These are phyloP conservation scores for Cantharis nigra DNA, from an alignment of 2,888 invertebrate genomes.

Conservation along the genomic window DNA sequence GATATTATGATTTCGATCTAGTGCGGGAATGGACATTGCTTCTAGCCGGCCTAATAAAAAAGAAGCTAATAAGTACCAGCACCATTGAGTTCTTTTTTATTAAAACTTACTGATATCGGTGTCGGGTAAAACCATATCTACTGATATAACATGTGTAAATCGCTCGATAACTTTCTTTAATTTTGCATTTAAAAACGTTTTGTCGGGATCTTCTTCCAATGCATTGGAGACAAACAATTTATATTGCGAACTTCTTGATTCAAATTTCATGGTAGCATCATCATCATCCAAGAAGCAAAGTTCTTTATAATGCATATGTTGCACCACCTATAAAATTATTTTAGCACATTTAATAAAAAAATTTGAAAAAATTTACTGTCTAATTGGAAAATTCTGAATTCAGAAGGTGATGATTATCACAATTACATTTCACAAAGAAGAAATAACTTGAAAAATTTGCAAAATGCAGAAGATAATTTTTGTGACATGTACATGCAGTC, in stretches of 20 bases:
- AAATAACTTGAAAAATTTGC: too few species aligned
- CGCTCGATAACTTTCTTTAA: slow-evolving; percentile 61
- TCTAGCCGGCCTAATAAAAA: slow-evolving; percentile 56
- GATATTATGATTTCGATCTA: slow-evolving; percentile 50
- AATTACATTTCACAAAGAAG: too few species aligned
- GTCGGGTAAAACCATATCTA: slow-evolving; percentile 67
- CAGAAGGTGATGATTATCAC: too few species aligned
- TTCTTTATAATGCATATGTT: slow-evolving; percentile 54
- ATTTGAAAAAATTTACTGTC: too few species aligned
- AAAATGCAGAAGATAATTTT: too few species aligned
- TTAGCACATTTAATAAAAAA: too few species aligned
- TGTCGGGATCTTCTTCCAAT: slow-evolving; percentile 57
- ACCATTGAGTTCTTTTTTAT: not conserved
- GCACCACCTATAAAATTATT: slow-evolving; percentile 46
- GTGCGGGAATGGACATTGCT: slow-evolving; percentile 59
- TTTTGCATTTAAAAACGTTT: slow-evolving; percentile 56
- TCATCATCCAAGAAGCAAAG: slow-evolving; percentile 53
- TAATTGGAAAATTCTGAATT: too few species aligned
- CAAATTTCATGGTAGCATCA: slow-evolving; percentile 50
- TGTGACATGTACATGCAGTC: too few species aligned
- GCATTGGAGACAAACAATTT: slow-evolving; percentile 60
- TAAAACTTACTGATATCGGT: slow-evolving; percentile 60
- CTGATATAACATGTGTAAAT: slow-evolving; percentile 65
- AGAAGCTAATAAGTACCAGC: not conserved
- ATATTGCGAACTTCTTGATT: slow-evolving; percentile 49